Evolutionary conservation across 2,888 invertebrate genomes (phyloP).

Genomic region (Erynnis tages): DNA sequence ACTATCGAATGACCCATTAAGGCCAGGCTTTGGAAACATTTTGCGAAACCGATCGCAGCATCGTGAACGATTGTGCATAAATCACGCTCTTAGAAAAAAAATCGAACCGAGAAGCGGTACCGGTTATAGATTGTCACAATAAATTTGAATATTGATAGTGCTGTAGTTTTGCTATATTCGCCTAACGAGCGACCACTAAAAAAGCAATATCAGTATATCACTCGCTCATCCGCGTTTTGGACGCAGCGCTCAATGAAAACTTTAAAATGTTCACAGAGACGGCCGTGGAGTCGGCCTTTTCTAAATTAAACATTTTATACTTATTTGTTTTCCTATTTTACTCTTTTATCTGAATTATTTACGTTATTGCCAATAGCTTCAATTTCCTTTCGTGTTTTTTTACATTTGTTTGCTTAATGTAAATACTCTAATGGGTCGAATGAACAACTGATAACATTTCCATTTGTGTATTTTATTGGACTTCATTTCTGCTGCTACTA

Average conservation of each 20-base stretch:
- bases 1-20: slow-evolving; percentile 38
- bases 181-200: slow-evolving; percentile 68
- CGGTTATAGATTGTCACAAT: slow-evolving; percentile 55
- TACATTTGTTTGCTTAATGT: too few relatives aligned
- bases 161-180: slow-evolving; percentile 57
- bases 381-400: too few relatives aligned
- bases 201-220: slow-evolving; percentile 76
- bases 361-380: too few relatives aligned
- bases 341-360: too few relatives aligned
- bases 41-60: slow-evolving; percentile 44
- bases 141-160: slow-evolving; percentile 69
- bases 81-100: slow-evolving; percentile 37
- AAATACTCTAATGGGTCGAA: too few relatives aligned
- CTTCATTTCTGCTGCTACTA: neutral
- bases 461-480: too few relatives aligned
- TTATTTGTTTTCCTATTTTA: too few relatives aligned
- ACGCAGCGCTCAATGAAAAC: slow-evolving; percentile 59
- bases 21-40: slow-evolving; percentile 40
- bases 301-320: too few relatives aligned
- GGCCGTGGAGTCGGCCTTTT: slow-evolving; percentile 48
- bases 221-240: slow-evolving; percentile 65
- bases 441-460: too few relatives aligned
- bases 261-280: slow-evolving; percentile 50
- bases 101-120: slow-evolving; percentile 32
- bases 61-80: slow-evolving; percentile 39